Base-by-base conservation (phyloP, 2,797 vertebrate genomes). In the Phyllotis vaccarum region DNA sequence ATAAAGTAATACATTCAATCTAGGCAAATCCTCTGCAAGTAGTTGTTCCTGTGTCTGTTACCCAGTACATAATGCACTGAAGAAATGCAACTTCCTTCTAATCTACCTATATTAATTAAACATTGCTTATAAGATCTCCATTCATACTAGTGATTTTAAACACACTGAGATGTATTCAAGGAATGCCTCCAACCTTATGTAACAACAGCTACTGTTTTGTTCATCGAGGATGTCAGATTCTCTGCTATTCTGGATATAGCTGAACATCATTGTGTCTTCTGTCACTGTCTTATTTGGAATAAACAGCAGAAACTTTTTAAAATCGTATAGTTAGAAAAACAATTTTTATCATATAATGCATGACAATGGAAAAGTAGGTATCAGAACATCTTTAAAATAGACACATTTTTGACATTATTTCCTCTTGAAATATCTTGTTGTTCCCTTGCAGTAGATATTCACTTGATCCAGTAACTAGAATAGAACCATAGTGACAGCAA, bases 1-100 rank as follows among this genome's bases (percentile, higher is more conserved):
- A 52, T 72, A 68, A 87, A 66, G 46, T 40, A 72, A 31, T 54
- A 92, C 16, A 95, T 91, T 90, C 74, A 70, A 49, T 70, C 58
- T 58, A 58, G 79, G 56, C 43, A 43, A 14, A 49, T 24, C 70
- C 5, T 27, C 31, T 27, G 43, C 27, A 72, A 52, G 46, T 10
- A 49, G 5, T 19, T 81, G 37, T 49, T 7, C 0, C 68, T 37
- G 0, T 52, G 3, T 76, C 62, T 90, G 34, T 52, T 64, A 58
- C 64, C 5, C 40, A 40, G 9, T 78, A 66, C 64, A 76, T 37
- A 93, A 81, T 13, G 31, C 31, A 4, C 3, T 34, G 31, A 86
- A 75, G 13, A 9, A 94, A 34, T 62, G n/a, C 2, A n/a, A 54
- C 34, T 29, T 46, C 8, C 7, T 79, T 80, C 27, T 70, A 43